phyloP scores from a whole-genome alignment of 2,113 vertebrate species.

The Tragelaphus strepsiceros region DNA sequence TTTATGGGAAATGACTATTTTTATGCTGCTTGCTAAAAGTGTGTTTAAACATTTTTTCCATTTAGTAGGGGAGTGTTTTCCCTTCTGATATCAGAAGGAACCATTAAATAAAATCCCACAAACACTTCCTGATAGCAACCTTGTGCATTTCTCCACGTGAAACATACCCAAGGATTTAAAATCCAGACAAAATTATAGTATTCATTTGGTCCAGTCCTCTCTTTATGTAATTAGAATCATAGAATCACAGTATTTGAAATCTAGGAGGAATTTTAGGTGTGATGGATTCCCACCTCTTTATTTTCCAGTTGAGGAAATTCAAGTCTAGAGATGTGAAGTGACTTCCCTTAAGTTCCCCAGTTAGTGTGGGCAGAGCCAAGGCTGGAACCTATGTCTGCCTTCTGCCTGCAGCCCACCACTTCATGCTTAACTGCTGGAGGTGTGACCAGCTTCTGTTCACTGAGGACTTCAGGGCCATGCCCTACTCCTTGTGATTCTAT shows the following conservation, averaged over 20 bases:
- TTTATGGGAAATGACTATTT: conserved; percentile 61
- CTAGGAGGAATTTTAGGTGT: not conserved
- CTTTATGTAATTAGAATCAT: not conserved
- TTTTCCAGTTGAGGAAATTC: not conserved
- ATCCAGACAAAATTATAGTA: not conserved
- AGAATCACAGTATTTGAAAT: not conserved
- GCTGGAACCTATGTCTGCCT: not conserved
- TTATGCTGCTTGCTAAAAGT: conserved; percentile 52
- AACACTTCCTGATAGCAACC: conserved; percentile 22
- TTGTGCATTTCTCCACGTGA: conserved; percentile 9
- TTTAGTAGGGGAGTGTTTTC: conserved; percentile 47
- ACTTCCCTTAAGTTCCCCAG: not conserved
- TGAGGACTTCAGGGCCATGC: not conserved
- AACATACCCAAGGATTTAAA: not conserved
- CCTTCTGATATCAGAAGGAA: conserved; percentile 27
- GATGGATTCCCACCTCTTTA: not conserved
- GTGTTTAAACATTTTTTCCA: conserved; percentile 60
- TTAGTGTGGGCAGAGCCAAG: not conserved
- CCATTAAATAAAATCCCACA: conserved; percentile 42
- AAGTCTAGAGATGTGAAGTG: not conserved
- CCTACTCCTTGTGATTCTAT: not conserved
- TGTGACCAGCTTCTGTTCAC: not conserved
- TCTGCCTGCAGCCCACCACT: not conserved
- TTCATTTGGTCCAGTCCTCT: not conserved
- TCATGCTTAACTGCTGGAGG: not conserved